phyloP scores from a whole-genome alignment of 2,113 vertebrate genomes.

The Tyrannus savana region DNA sequence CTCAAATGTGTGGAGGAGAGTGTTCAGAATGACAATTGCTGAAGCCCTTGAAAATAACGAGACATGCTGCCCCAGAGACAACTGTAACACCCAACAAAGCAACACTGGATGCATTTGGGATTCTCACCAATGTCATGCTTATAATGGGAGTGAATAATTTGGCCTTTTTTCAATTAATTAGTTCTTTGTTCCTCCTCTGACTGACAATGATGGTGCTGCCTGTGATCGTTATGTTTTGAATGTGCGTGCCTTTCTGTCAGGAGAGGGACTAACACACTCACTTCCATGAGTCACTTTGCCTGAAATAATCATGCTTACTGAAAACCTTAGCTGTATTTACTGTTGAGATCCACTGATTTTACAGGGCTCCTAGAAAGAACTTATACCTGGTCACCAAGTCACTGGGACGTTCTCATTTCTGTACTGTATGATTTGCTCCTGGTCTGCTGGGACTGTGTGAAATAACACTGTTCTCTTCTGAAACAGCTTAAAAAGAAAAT shows the following conservation, averaged over 20 bases:
- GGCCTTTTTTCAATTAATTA: constrained; percentile 20
- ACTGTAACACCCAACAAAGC: neutral
- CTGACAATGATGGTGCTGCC: neutral
- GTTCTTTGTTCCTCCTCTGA: neutral
- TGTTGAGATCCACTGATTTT: neutral
- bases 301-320: neutral
- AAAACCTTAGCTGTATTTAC: neutral
- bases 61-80: neutral
- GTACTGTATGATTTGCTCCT: neutral
- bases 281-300: neutral
- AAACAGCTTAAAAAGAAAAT: neutral
- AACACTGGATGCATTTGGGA: neutral
- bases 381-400: neutral
- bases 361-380: neutral
- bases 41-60: neutral
- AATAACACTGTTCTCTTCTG: neutral
- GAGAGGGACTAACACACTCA: neutral
- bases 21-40: neutral
- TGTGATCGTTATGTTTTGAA: neutral
- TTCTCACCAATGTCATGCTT: neutral
- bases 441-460: neutral
- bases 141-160: neutral
- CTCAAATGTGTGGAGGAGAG: neutral
- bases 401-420: neutral
- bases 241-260: neutral